Base-by-base conservation (phyloP, 2,797 vertebrate species). In the Furcifer pardalis region DNA sequence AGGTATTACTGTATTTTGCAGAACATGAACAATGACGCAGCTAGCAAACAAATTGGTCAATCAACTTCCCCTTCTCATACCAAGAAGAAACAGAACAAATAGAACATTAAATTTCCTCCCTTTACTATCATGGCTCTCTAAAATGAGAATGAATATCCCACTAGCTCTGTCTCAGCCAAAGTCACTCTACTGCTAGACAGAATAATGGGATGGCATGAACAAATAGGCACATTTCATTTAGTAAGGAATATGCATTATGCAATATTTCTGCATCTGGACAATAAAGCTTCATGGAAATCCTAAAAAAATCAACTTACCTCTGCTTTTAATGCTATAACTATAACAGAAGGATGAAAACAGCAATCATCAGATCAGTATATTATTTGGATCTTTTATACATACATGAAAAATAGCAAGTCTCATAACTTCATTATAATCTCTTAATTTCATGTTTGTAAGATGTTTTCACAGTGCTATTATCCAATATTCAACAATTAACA, bases 241-340 rank as follows among this genome's bases (percentile, higher is more conserved):
- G 10, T 72, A 81, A 69, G 66, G 79, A 86, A n/a, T 79, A 71
- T n/a, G 35, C 2, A 35, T 4, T 60, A 30, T 86, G n/a, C 83
- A 74, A 87, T 89, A 89, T 80, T 87, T 87, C 85, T 75, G 79
- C 49, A 78, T 68, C 30, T 86, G 82, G 72, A 69, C 77, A 83
- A 44, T 2, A 42, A 35, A 84, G 56, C 2, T 42, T 76, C 44
- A 21, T n/a, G 6, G 13, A 17, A 12, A 1, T 59, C 17, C 23
- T 65, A 5, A 17, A 79, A 80, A 62, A 79, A n/a, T 62, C 62
- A 77, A 2, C n/a, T 6, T 30, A 19, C 21, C 21, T 63, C 52
- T 63, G 32, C 7, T 32, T 52, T 27, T 56, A 32, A 63, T 52
- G n/a, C 42, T 60, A 23, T 62, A 32, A 68, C 1, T 66, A 60